These are phyloP conservation scores for Tipula vernalis DNA, from an alignment of 2,888 invertebrate genomes.

Conservation along the genomic window DNA sequence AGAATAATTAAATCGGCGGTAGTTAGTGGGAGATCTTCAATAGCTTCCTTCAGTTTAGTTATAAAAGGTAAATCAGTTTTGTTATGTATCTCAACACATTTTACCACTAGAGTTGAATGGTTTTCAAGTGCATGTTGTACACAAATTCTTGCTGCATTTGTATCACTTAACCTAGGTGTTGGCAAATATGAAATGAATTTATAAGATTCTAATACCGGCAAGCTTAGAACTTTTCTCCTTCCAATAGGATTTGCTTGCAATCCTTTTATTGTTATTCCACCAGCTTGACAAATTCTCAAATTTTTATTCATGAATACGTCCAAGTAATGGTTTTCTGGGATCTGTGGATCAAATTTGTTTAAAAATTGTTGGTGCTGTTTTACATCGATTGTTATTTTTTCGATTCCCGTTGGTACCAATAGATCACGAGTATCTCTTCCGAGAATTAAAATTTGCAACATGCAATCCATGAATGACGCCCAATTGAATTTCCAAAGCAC, in stretches of 20 bases:
- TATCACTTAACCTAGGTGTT: too few relatives aligned
- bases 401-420: slow-evolving; percentile 62
- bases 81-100: slow-evolving; percentile 42
- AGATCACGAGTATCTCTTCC: slow-evolving; percentile 55
- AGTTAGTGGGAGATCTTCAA: slow-evolving; percentile 55
- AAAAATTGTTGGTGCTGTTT: slow-evolving; percentile 42
- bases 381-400: slow-evolving; percentile 55
- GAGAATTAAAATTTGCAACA: slow-evolving; percentile 71
- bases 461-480: slow-evolving; percentile 79
- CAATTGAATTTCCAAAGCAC: slow-evolving; percentile 65
- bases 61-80: slow-evolving; percentile 40
- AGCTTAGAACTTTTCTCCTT: too few relatives aligned
- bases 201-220: too few relatives aligned
- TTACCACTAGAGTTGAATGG: slow-evolving; percentile 45
- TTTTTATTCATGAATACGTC: slow-evolving; percentile 21
- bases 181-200: too few relatives aligned
- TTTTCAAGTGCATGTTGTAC: slow-evolving; percentile 45
- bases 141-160: too few relatives aligned
- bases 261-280: too few relatives aligned
- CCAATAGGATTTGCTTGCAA: too few relatives aligned
- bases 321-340: slow-evolving; percentile 11
- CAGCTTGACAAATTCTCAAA: slow-evolving; percentile 22
- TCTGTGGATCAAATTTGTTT: slow-evolving; percentile 24
- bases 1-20: slow-evolving; percentile 52
- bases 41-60: slow-evolving; percentile 41